Conservation (phyloP, 2,888 invertebrate species). For the Euphydryas editha region DNA sequence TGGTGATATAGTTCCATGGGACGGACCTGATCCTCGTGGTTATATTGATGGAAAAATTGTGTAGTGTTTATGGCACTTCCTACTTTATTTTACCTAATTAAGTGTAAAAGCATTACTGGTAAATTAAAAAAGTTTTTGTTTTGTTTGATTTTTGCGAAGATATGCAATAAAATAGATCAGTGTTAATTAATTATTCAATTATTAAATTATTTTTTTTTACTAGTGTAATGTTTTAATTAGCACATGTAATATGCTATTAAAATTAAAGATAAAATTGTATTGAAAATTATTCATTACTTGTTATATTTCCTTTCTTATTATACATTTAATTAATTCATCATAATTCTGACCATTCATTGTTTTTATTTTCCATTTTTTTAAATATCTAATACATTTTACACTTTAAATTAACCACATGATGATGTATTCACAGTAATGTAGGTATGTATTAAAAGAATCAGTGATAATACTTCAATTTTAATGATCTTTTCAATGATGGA, state of each 20-base stretch:
- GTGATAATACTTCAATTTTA: constrained; percentile 67
- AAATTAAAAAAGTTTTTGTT: too few relatives aligned
- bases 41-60: constrained; percentile 61
- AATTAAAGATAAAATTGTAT: too few relatives aligned
- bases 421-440: constrained; percentile 16
- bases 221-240: too few relatives aligned
- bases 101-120: too few relatives aligned
- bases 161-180: too few relatives aligned
- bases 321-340: neutral
- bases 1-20: constrained; percentile 64
- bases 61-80: neutral
- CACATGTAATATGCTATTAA: too few relatives aligned
- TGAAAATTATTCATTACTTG: too few relatives aligned
- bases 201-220: too few relatives aligned
- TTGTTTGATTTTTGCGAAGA: too few relatives aligned
- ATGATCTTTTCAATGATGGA: constrained; percentile 66
- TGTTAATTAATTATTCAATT: too few relatives aligned
- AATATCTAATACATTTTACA: neutral
- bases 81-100: too few relatives aligned
- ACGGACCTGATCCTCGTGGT: constrained; percentile 67
- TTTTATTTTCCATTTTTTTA: too few relatives aligned
- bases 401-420: neutral
- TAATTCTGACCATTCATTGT: neutral
- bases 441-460: constrained; percentile 67
- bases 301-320: neutral